These are phyloP conservation scores for Cavia aperea DNA, from an alignment of 2,113 vertebrate species.

Conservation along the genomic window DNA sequence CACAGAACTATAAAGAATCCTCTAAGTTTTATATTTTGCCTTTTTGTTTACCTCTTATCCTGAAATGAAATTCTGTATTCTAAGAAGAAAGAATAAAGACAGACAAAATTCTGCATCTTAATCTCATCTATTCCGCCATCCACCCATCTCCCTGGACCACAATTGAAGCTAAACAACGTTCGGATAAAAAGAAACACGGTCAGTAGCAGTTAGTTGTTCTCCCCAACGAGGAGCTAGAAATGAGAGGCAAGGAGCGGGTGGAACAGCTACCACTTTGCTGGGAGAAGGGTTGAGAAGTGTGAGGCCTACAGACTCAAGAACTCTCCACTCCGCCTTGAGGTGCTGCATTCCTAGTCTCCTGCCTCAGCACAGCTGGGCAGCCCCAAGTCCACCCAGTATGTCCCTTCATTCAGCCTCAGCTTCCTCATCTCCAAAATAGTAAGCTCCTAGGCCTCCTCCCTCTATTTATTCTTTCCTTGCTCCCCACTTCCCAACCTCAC, in stretches of 20 bases:
- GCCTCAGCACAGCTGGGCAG: neutral
- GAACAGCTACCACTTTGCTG: neutral
- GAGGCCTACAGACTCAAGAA: neutral
- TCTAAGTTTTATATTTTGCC: neutral
- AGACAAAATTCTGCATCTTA: neutral
- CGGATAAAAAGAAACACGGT: neutral
- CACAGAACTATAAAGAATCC: neutral
- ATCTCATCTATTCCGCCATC: neutral
- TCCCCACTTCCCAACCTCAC: neutral
- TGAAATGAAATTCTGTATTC: neutral
- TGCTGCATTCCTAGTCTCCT: fast-evolving
- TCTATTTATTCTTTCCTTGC: neutral
- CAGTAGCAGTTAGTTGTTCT: neutral
- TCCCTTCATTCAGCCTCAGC: neutral
- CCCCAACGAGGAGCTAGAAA: neutral
- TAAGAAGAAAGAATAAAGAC: neutral
- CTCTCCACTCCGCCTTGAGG: neutral
- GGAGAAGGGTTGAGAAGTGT: neutral
- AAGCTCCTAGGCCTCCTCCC: neutral
- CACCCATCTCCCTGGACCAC: neutral
- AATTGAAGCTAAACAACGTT: neutral
- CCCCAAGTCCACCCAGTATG: neutral
- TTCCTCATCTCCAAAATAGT: neutral
- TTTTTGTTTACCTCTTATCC: neutral
- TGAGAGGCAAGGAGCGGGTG: neutral